Evolutionary conservation across 2,888 invertebrate species (phyloP).

Genomic region (Chymomyza amoena): DNA sequence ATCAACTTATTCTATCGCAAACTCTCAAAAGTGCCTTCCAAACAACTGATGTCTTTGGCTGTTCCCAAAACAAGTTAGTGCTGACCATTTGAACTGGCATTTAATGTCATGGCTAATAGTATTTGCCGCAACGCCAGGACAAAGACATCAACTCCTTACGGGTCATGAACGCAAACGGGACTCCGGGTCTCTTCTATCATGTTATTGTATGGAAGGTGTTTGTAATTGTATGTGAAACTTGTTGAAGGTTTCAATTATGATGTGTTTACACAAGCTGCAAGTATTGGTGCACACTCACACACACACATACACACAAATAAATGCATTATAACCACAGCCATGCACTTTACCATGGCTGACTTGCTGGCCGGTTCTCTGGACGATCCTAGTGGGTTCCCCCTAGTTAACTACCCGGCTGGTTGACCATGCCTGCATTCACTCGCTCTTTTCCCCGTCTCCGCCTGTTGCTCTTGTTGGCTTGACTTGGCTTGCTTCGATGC

Average conservation of each 20-base stretch:
- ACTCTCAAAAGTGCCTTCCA: neutral
- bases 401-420: too few species aligned
- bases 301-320: conserved; percentile 4
- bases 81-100: neutral
- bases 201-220: conserved; percentile 32
- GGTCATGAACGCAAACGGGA: neutral
- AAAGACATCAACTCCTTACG: neutral
- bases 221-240: conserved; percentile 57
- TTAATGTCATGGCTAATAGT: neutral
- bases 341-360: conserved; percentile 46
- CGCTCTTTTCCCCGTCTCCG: too few species aligned
- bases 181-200: neutral
- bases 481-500: conserved; percentile 39
- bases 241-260: conserved; percentile 73
- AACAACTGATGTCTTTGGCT: neutral
- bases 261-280: conserved; percentile 49
- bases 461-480: conserved; percentile 16
- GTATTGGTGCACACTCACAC: conserved; percentile 4
- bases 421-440: too few species aligned
- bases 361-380: conserved; percentile 17
- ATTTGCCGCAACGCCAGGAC: neutral
- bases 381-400: neutral
- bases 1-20: neutral
- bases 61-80: neutral
- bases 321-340: conserved; percentile 44